Evolutionary conservation across 2,797 vertebrate species (phyloP).

Genomic region (Notolepis coatsorum): DNA sequence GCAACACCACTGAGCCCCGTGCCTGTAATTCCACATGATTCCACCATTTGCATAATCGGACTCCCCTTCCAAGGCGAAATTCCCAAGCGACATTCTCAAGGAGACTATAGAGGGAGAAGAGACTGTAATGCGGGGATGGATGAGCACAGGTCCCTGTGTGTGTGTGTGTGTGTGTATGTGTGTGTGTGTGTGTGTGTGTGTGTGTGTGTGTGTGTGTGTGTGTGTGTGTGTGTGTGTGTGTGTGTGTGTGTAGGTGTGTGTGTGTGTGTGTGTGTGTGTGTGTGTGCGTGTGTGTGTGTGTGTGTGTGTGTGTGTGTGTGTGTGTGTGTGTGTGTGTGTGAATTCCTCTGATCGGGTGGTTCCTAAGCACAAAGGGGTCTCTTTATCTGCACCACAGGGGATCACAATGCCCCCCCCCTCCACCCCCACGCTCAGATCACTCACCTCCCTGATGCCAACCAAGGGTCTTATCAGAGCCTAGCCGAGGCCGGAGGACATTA

Average conservation of each 20-base stretch:
- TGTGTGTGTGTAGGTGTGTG: conserved; percentile 38
- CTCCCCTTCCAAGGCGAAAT: conserved; percentile 51
- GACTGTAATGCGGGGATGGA: conserved; percentile 57
- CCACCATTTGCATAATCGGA: conserved; percentile 70
- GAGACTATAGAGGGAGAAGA: conserved; percentile 44
- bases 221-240: too few species aligned
- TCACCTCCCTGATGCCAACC: conserved; percentile 31
- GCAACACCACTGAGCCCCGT: conserved; percentile 52
- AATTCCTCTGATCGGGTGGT: conserved; percentile 66
- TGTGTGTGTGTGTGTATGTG: too few species aligned
- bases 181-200: too few species aligned
- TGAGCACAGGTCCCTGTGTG: conserved; percentile 46
- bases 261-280: too few species aligned
- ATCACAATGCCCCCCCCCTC: conserved; percentile 20
- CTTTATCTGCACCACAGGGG: conserved; percentile 59
- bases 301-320: too few species aligned
- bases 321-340: too few species aligned
- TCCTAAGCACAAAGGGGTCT: conserved; percentile 50
- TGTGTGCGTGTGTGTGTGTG: too few species aligned
- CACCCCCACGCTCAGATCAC: conserved; percentile 13
- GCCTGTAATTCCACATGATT: conserved; percentile 70
- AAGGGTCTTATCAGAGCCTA: conserved; percentile 58
- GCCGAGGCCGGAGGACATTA: conserved; percentile 8
- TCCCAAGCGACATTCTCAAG: conserved; percentile 40
- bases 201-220: too few species aligned